Evolutionary conservation across 2,797 vertebrate genomes (phyloP).

Genomic region (Lutjanus argentimaculatus): DNA sequence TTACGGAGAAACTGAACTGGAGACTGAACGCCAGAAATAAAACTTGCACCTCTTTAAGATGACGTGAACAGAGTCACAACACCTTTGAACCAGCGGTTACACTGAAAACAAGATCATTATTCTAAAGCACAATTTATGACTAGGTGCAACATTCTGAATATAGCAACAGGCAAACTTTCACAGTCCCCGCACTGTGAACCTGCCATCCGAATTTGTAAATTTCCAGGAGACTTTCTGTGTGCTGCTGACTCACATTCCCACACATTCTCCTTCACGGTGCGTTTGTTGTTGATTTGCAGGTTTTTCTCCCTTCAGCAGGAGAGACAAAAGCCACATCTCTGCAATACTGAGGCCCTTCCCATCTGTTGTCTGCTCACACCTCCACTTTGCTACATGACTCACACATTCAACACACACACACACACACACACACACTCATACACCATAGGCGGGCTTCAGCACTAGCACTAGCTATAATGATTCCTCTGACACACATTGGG

Average conservation of each 20-base stretch:
- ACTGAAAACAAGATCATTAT: conserved; percentile 20
- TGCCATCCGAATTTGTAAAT: conserved; percentile 50
- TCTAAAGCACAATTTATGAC: conserved; percentile 32
- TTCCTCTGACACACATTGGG: conserved; percentile 86
- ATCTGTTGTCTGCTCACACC: conserved; percentile 77
- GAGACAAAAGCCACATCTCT: conserved; percentile 70
- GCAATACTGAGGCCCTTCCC: conserved; percentile 61
- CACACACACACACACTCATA: conserved; percentile 19
- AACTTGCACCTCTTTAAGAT: neutral
- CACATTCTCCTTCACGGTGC: conserved; percentile 58
- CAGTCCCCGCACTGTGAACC: conserved; percentile 26
- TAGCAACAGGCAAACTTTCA: conserved; percentile 47
- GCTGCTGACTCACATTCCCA: conserved; percentile 70
- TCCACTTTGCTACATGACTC: conserved; percentile 72
- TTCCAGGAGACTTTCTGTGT: conserved; percentile 46
- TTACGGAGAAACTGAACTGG: neutral
- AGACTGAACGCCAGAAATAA: neutral
- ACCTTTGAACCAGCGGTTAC: neutral
- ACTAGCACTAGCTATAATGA: conserved; percentile 76
- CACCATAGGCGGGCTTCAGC: conserved; percentile 64
- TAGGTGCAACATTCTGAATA: conserved; percentile 37
- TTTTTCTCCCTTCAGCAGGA: conserved; percentile 57
- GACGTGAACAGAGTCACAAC: neutral
- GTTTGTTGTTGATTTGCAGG: conserved; percentile 72
- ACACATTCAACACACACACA: conserved; percentile 19